A percentile compares a stretch with the other conserved stretches of the same genome.
These are phyloP conservation scores for Chrysodeixis includens DNA, from an alignment of 2,888 invertebrate genomes.

Conservation along the genomic window DNA sequence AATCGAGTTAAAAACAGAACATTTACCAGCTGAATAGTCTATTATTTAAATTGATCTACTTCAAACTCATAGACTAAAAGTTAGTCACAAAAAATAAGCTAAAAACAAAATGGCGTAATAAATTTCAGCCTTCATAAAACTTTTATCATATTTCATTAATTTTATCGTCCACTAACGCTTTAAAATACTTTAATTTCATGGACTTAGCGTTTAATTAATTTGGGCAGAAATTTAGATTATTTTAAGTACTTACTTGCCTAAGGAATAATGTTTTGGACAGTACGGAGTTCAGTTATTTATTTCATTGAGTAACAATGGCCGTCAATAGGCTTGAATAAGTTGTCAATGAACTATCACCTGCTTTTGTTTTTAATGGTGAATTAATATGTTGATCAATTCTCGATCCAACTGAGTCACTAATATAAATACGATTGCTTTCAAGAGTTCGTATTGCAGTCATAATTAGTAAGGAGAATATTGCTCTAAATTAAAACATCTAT, in stretches of 20 bases:
- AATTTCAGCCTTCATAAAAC: not conserved
- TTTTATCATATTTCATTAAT: constrained; percentile 9
- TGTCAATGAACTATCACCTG: constrained; percentile 26
- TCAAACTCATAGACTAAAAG: not conserved
- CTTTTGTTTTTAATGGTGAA: constrained; percentile 10
- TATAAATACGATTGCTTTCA: too few relatives aligned
- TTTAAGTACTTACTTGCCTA: not conserved
- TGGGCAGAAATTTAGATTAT: not conserved
- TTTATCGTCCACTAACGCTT: not conserved
- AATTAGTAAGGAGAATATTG: too few relatives aligned
- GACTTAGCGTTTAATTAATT: constrained; percentile 10
- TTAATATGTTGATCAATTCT: too few relatives aligned
- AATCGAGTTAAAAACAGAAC: not conserved
- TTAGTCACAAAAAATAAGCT: constrained; percentile 7
- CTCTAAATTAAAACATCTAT: too few relatives aligned
- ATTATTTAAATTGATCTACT: not conserved
- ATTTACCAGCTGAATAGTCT: too few relatives aligned
- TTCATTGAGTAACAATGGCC: constrained; percentile 39
- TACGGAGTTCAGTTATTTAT: constrained; percentile 24
- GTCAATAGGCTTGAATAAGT: constrained; percentile 30
- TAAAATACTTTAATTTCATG: not conserved
- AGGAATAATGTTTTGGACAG: constrained; percentile 14
- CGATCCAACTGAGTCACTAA: too few relatives aligned
- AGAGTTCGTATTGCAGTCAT: too few relatives aligned
- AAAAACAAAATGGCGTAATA: constrained; percentile 7